phyloP scores from a whole-genome alignment of 92 coral and sea anemone genomes.

The Epizoanthus stellaris region DNA sequence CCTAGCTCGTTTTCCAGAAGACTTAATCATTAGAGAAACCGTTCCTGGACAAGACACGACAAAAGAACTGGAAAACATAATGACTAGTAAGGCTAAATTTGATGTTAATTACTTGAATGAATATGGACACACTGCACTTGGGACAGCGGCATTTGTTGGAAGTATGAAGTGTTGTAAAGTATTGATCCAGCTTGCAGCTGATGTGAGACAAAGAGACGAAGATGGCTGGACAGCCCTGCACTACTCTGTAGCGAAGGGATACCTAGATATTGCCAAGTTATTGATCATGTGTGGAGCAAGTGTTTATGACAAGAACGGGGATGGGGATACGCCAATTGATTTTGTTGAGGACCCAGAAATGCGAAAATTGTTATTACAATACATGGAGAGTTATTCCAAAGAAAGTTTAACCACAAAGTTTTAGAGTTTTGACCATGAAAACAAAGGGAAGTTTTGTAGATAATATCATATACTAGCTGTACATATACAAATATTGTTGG shows the following conservation, averaged over 20 bases:
- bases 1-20: slow-evolving; percentile 75
- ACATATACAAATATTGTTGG: no score
- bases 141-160: slow-evolving; percentile 88
- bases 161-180: slow-evolving; percentile 74
- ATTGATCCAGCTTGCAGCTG: slow-evolving; percentile 76
- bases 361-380: no score
- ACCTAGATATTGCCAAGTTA: slow-evolving; percentile 78
- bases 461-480: no score
- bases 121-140: slow-evolving; percentile 81
- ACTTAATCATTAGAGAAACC: slow-evolving; percentile 85
- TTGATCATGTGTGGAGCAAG: slow-evolving; percentile 81
- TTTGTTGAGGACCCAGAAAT: slow-evolving; percentile 45
- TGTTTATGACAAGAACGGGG: slow-evolving; percentile 60
- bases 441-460: no score
- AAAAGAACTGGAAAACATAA: slow-evolving; percentile 71
- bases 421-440: no score
- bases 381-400: no score
- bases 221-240: slow-evolving; percentile 97
- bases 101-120: slow-evolving; percentile 79
- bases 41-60: slow-evolving; percentile 81
- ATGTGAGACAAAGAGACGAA: slow-evolving; percentile 65
- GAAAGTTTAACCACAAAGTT: no score
- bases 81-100: slow-evolving; percentile 44
- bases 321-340: slow-evolving; percentile 80
- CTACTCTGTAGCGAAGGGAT: slow-evolving; percentile 85